A percentile compares a stretch with the other conserved stretches of the same genome.
These are phyloP conservation scores for Leptinotarsa texana DNA, from an alignment of 1,140 invertebrate genomes.

Conservation along the genomic window DNA sequence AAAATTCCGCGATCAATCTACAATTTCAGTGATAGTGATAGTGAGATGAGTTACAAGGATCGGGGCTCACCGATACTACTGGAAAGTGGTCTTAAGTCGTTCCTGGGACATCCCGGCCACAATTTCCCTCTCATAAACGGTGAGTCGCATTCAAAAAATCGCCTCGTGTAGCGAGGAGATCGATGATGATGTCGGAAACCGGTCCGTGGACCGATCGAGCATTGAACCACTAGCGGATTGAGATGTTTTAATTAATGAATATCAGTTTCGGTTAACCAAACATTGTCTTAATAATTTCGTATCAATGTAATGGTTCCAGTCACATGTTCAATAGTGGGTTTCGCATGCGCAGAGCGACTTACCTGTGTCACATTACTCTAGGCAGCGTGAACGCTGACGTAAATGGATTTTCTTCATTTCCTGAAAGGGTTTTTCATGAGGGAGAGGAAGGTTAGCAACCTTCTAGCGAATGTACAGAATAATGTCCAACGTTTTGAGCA, in stretches of 20 bases:
- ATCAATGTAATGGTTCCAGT: slow-evolving; percentile 36
- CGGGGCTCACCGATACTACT: slow-evolving; percentile 53
- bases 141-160: slow-evolving; percentile 36
- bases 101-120: slow-evolving; percentile 55
- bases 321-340: slow-evolving; percentile 42
- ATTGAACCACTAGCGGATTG: neutral
- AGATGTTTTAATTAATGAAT: slow-evolving; percentile 26
- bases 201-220: neutral
- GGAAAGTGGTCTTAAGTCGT: slow-evolving; percentile 56
- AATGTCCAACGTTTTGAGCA: too few species aligned
- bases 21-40: slow-evolving; percentile 56
- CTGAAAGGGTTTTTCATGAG: too few species aligned
- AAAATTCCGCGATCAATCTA: slow-evolving; percentile 55
- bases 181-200: neutral
- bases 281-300: slow-evolving; percentile 12
- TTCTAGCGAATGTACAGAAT: too few species aligned
- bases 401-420: too few species aligned
- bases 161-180: neutral
- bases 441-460: too few species aligned
- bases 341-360: slow-evolving; percentile 36
- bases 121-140: slow-evolving; percentile 55
- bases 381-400: neutral
- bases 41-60: slow-evolving; percentile 57
- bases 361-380: neutral
- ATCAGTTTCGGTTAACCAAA: slow-evolving; percentile 14